Conservation (phyloP, 2,113 vertebrate genomes). For the Sinosuthora webbiana region DNA sequence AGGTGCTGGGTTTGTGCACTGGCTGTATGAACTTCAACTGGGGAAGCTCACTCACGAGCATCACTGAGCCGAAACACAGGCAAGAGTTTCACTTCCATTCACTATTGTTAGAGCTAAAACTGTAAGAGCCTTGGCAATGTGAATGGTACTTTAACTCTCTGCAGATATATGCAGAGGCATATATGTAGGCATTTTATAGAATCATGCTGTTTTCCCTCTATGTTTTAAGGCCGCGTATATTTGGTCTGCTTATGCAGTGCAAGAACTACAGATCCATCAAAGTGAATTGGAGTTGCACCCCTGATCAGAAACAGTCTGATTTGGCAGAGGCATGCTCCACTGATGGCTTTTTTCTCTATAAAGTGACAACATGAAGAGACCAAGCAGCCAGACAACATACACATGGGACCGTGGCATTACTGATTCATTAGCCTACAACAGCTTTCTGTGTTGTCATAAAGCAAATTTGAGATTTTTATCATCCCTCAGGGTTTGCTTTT, state of each 20-base stretch:
- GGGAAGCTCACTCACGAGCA: fast-evolving
- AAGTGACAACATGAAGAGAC: neutral
- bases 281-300: neutral
- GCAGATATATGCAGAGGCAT: neutral
- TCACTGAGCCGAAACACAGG: neutral
- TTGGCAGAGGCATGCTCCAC: neutral
- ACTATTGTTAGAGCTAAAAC: neutral
- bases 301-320: neutral
- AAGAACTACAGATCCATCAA: neutral
- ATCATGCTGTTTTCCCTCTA: neutral
- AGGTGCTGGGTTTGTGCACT: neutral
- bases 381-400: neutral
- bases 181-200: neutral
- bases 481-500: neutral
- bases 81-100: neutral
- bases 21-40: neutral
- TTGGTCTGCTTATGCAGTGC: neutral
- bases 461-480: neutral
- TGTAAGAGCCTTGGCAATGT: neutral
- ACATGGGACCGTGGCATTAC: neutral
- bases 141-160: neutral
- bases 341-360: neutral
- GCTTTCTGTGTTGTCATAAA: neutral
- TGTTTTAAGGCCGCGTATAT: neutral
- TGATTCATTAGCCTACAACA: neutral